Base-by-base conservation (phyloP, 2,888 invertebrate genomes). In the Lissocephala sabroskyi region DNA sequence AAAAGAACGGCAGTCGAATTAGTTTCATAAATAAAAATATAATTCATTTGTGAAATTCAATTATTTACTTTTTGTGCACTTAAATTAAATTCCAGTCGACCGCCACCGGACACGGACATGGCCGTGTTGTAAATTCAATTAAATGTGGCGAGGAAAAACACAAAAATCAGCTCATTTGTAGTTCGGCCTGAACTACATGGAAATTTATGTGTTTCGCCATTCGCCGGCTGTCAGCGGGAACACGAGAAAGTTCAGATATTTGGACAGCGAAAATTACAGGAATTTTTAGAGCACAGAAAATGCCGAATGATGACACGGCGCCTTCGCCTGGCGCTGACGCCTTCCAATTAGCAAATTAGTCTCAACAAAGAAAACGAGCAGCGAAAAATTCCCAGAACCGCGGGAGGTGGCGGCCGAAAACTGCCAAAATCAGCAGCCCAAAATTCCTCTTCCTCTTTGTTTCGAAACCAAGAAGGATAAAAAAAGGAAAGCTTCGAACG, bases 301-400 rank as follows among this genome's bases (percentile, higher is more conserved):
- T n/a, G n/a, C n/a, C n/a, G n/a, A n/a, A n/a, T n/a, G n/a, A n/a
- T n/a, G n/a, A n/a, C n/a, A n/a, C n/a, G n/a, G n/a, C n/a, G n/a
- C n/a, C n/a, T n/a, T n/a, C n/a, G n/a, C n/a, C 14, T 50, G 55
- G 52, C 62, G 71, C 66, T 71, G 75, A 77, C 78, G 64, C 71
- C 71, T 77, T n/a, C 78, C 78, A 73, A 73, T 73, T 73, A 73
- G 71, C 78, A 73, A 73, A 77, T 73, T 77, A 73, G 71, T 67
- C 62, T 56, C 56, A 52, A 54, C 60, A 41, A 14, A 17, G 10
- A 9, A 28, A 36, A 6, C 10, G 13, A 26, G 51, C 53, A 53
- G 49, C 48, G 7, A 14, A 16, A 37, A 37, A 14, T 23, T 23
- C n/a, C n/a, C n/a, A n/a, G n/a, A n/a, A n/a, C n/a, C n/a, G 23